These are phyloP conservation scores for Biston betularia DNA, from an alignment of 2,888 invertebrate species.

Conservation along the genomic window DNA sequence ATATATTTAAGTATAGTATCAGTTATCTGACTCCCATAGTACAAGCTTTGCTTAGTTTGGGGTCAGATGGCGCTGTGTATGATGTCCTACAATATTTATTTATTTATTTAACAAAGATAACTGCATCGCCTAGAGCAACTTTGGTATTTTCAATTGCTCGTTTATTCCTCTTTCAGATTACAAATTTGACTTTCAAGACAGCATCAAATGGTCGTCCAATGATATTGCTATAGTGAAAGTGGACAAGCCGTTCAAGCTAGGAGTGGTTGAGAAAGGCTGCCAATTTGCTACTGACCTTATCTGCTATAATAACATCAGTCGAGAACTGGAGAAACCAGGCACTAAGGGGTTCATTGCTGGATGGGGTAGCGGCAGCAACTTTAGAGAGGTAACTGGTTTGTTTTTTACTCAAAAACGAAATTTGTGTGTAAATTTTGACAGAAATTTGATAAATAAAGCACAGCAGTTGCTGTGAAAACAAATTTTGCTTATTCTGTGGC, in stretches of 20 bases:
- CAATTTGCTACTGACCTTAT: slow-evolving; percentile 68
- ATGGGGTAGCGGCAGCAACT: slow-evolving; percentile 80
- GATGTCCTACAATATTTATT: too few relatives aligned
- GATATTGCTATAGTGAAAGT: slow-evolving; percentile 81
- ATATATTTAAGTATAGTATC: too few relatives aligned
- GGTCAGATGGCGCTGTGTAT: too few relatives aligned
- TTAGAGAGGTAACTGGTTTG: slow-evolving; percentile 68
- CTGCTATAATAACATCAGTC: slow-evolving; percentile 74
- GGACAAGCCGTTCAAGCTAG: slow-evolving; percentile 74
- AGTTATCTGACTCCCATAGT: too few relatives aligned
- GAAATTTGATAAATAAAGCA: too few relatives aligned
- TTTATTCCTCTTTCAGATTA: slow-evolving; percentile 62
- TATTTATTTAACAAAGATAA: too few relatives aligned
- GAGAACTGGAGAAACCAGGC: slow-evolving; percentile 75
- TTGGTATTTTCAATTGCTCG: too few relatives aligned
- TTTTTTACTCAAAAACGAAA: neutral
- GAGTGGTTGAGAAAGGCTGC: slow-evolving; percentile 70
- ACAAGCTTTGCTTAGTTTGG: too few relatives aligned
- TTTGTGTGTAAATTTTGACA: too few relatives aligned
- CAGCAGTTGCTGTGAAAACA: too few relatives aligned
- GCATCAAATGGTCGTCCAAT: slow-evolving; percentile 81
- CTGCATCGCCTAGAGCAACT: too few relatives aligned
- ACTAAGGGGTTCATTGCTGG: slow-evolving; percentile 77
- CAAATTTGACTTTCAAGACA: slow-evolving; percentile 83
- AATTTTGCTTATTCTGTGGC: too few relatives aligned